Evolutionary conservation across 2,113 vertebrate genomes (phyloP).

Genomic region (Pithys albifrons): DNA sequence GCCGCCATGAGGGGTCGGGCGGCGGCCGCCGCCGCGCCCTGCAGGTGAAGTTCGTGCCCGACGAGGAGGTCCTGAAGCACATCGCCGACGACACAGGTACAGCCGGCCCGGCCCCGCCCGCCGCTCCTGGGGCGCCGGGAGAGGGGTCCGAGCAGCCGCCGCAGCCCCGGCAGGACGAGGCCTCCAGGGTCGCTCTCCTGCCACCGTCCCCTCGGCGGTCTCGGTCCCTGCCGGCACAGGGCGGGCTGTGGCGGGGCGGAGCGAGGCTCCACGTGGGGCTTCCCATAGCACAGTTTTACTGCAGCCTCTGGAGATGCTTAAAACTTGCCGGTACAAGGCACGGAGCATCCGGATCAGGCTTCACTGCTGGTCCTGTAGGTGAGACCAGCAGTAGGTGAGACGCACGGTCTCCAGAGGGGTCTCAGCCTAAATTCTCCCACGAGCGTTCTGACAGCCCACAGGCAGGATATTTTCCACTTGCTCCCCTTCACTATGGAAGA

Average conservation of each 20-base stretch:
- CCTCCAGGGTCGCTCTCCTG: not conserved
- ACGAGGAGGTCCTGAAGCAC: conserved; percentile 89
- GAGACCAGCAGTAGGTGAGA: not conserved
- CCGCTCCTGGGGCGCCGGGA: not conserved
- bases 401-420: not conserved
- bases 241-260: not conserved
- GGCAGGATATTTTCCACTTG: not conserved
- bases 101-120: not conserved
- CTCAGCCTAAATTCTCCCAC: not conserved
- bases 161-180: not conserved
- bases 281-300: rapidly evolving
- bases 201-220: rapidly evolving
- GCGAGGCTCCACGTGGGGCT: not conserved
- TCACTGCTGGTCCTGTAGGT: not conserved
- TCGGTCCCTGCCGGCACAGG: not conserved
- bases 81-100: conserved; percentile 89
- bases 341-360: not conserved
- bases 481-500: not conserved
- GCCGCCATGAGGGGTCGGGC: conserved; percentile 23
- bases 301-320: not conserved
- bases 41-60: conserved; percentile 87
- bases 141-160: not conserved
- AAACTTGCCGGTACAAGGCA: not conserved
- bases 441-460: not conserved
- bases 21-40: conserved; percentile 14